Conservation (phyloP, 1,140 invertebrate genomes). For the Drosophila prosaltans region DNA sequence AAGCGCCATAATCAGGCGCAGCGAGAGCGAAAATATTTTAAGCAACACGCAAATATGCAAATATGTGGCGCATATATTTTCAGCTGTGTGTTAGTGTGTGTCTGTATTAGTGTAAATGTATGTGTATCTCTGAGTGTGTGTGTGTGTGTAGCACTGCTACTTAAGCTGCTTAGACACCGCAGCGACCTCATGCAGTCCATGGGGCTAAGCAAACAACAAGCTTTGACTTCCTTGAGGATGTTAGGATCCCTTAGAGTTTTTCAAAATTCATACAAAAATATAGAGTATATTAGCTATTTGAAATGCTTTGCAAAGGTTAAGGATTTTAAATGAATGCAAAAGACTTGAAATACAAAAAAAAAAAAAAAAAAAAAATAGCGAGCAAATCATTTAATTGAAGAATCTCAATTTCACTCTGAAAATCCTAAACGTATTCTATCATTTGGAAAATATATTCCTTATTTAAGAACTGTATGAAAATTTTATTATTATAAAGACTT, state of each 20-base stretch:
- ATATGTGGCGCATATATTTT: conserved; percentile 54
- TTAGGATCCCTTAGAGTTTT: background rate
- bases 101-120: conserved; percentile 29
- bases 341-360: background rate
- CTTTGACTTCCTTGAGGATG: conserved; percentile 51
- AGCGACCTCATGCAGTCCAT: conserved; percentile 40
- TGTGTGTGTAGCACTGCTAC: conserved; percentile 46
- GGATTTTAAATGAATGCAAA: background rate
- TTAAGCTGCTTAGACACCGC: conserved; percentile 73
- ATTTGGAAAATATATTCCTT: too few relatives aligned
- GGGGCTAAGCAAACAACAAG: conserved; percentile 70
- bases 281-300: conserved; percentile 6
- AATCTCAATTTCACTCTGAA: too few relatives aligned
- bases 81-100: conserved; percentile 43
- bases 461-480: too few relatives aligned
- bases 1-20: conserved; percentile 80
- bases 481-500: too few relatives aligned
- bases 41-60: conserved; percentile 80
- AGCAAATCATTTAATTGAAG: too few relatives aligned
- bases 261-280: background rate
- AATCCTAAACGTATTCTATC: too few relatives aligned
- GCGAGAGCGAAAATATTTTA: conserved; percentile 64
- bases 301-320: background rate
- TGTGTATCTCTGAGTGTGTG: conserved; percentile 30
- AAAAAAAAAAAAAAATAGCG: too few relatives aligned